These are phyloP conservation scores for Natator depressus DNA, from an alignment of 2,113 vertebrate genomes.

Conservation along the genomic window DNA sequence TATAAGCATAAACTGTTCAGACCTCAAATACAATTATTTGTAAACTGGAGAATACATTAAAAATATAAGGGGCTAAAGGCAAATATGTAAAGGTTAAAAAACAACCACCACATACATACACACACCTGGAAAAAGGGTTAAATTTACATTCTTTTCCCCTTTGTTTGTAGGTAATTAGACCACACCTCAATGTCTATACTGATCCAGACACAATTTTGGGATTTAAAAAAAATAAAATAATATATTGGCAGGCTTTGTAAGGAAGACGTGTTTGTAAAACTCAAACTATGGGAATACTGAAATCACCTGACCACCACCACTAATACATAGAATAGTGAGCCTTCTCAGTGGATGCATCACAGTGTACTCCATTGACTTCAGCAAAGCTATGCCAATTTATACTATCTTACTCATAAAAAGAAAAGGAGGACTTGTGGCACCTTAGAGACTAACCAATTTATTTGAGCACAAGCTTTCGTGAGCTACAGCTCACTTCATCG, in stretches of 20 bases:
- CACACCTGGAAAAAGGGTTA: background rate
- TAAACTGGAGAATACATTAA: background rate
- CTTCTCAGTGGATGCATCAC: background rate
- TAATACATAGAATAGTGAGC: accelerated
- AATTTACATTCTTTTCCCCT: background rate
- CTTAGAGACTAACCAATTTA: too few species aligned
- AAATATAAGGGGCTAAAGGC: background rate
- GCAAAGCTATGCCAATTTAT: background rate
- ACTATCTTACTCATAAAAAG: background rate
- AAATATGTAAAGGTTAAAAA: background rate
- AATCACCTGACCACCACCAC: accelerated
- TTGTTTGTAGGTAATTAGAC: background rate
- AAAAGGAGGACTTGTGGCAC: too few species aligned
- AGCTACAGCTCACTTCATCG: too few species aligned
- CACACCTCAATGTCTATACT: background rate
- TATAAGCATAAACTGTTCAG: background rate
- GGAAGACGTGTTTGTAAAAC: background rate
- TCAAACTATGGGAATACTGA: accelerated
- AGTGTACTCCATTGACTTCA: background rate
- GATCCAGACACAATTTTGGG: background rate
- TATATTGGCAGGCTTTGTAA: background rate
- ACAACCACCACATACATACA: too few species aligned
- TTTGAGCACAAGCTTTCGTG: too few species aligned
- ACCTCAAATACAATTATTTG: background rate
- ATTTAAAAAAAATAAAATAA: background rate